Conservation (phyloP, 2,888 invertebrate species). For the Cheilosia impressa region DNA sequence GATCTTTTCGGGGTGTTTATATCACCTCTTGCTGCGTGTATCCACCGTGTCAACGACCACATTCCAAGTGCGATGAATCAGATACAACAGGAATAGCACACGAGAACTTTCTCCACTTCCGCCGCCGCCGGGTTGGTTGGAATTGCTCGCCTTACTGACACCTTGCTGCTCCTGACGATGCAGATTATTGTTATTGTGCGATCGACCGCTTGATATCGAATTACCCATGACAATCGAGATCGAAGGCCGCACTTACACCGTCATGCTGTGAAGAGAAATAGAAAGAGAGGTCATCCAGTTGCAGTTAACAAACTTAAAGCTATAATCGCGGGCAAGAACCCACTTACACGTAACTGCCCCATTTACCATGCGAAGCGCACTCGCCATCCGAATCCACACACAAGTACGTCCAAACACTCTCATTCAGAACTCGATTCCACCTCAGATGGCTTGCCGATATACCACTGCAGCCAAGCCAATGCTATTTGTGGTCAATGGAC, state of each 20-base stretch:
- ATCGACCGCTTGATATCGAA: conserved; percentile 67
- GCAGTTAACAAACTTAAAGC: neutral
- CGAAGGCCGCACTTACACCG: conserved; percentile 34
- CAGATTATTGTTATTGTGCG: conserved; percentile 51
- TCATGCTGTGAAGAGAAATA: conserved; percentile 57
- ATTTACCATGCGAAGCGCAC: conserved; percentile 67
- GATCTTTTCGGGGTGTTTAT: conserved; percentile 39
- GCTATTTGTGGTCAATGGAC: conserved; percentile 55
- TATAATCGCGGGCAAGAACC: neutral
- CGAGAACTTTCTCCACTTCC: conserved; percentile 85
- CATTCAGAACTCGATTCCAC: conserved; percentile 14
- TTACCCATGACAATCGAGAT: conserved; percentile 67
- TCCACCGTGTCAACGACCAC: conserved; percentile 87
- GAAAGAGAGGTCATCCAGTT: conserved; percentile 12
- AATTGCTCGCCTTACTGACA: conserved; percentile 38
- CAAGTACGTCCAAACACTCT: conserved; percentile 7
- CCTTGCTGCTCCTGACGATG: conserved; percentile 64
- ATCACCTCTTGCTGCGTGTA: conserved; percentile 84
- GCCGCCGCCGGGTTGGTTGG: conserved; percentile 45
- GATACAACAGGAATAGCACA: conserved; percentile 87
- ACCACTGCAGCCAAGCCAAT: conserved; percentile 6
- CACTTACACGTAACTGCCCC: conserved; percentile 52
- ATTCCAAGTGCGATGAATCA: conserved; percentile 89
- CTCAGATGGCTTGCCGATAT: conserved; percentile 1
- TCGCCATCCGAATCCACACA: conserved; percentile 15